Conservation (phyloP, 2,113 vertebrate species). For the Erythrolamprus reginae region DNA sequence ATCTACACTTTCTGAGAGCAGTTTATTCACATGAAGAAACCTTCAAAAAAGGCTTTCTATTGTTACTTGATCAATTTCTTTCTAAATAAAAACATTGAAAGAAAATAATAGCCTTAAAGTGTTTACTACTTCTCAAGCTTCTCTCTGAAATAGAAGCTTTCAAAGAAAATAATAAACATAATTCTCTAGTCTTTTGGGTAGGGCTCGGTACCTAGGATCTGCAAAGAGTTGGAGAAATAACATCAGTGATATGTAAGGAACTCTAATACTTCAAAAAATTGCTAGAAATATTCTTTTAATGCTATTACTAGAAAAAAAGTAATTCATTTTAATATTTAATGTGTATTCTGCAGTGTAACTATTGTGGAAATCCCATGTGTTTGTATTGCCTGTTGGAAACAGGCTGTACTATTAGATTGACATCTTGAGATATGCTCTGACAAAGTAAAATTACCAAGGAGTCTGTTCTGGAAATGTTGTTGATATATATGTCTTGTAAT, state of each 20-base stretch:
- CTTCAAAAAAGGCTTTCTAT: neutral
- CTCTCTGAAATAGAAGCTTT: neutral
- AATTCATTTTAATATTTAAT: conserved; percentile 67
- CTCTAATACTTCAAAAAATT: conserved; percentile 47
- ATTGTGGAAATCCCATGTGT: conserved; percentile 40
- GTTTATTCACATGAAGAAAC: neutral
- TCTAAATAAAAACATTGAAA: neutral
- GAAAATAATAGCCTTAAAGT: neutral
- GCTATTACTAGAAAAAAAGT: conserved; percentile 43
- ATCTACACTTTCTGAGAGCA: neutral
- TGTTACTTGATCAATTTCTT: neutral
- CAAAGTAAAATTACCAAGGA: neutral
- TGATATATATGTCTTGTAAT: rapidly evolving
- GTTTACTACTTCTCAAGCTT: neutral
- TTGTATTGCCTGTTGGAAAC: conserved; percentile 51
- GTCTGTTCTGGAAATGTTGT: neutral
- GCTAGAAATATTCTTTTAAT: conserved; percentile 68
- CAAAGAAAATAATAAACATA: neutral
- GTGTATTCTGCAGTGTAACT: conserved; percentile 51
- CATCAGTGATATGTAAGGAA: conserved; percentile 24
- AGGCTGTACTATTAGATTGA: conserved; percentile 51
- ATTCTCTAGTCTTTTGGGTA: neutral
- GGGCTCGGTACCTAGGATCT: neutral
- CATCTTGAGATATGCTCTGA: conserved; percentile 31
- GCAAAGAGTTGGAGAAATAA: neutral